Base-by-base conservation (phyloP, 2,888 invertebrate species). In the Zelleria hepariella region DNA sequence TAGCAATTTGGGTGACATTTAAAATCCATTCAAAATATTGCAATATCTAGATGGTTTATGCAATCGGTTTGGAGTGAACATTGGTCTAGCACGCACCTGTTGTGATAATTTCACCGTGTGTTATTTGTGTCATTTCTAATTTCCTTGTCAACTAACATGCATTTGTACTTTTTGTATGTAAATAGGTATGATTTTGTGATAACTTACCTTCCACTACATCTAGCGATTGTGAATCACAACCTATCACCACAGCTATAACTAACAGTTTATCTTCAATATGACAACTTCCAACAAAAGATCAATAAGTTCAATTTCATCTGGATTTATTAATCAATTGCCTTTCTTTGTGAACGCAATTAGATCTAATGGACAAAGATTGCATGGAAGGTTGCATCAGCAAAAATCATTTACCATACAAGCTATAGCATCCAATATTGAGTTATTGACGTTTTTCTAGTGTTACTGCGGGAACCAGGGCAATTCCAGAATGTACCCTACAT, bases 401-500 rank as follows among this genome's bases (percentile, higher is more conserved):
- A n/a, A n/a, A n/a, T n/a, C n/a, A n/a, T n/a, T n/a, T n/a, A n/a
- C n/a, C n/a, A n/a, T n/a, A n/a, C n/a, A n/a, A n/a, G n/a, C n/a
- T n/a, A n/a, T n/a, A n/a, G n/a, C 5, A 42, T 42, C 42, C 10
- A 51, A 21, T 23, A 51, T 21, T 51, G 1, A 23, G 10, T 42
- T 52, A 52, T 56, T 23, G 60, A 62, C 65, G 51, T 64, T 60
- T 52, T 81, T 85, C 60, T 73, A 87, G 88, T 77, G 62, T 64
- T 83, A 68, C 63, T 80, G 68, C 82, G 82, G 82, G 86, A 87
- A 68, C 77, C 73, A 66, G 78, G 73, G 66, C 80, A 79, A 62
- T 80, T 76, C 69, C 82, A 82, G 75, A 83, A 82, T 72, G 78
- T 82, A 74, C 83, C 86, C 73, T 82, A 81, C 69, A 76, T 87